phyloP scores from a whole-genome alignment of 2,797 vertebrate species.

The Chloroceryle amazona region DNA sequence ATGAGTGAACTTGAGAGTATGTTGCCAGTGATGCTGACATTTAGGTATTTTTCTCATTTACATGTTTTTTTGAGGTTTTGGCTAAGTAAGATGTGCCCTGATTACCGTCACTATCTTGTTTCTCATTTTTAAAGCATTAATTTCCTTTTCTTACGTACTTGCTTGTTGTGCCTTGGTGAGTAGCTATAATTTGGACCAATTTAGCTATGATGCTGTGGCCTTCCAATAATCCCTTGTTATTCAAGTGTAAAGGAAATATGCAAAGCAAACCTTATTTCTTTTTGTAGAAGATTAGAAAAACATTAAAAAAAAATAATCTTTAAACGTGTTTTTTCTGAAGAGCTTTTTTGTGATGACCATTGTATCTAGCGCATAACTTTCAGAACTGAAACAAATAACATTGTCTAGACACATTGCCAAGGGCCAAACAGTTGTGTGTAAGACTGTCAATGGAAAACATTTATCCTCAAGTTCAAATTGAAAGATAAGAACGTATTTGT shows the following conservation, averaged over 20 bases:
- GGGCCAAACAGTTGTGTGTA: constrained; percentile 54
- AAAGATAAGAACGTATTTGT: constrained; percentile 65
- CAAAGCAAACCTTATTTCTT: neutral
- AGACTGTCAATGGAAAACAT: constrained; percentile 45
- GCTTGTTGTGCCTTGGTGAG: neutral
- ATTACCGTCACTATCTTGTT: neutral
- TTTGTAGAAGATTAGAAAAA: neutral
- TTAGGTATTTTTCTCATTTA: neutral
- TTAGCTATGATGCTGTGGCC: neutral
- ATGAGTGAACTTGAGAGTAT: neutral
- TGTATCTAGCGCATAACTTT: neutral
- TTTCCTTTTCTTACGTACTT: neutral
- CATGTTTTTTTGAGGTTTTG: neutral
- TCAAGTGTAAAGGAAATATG: neutral
- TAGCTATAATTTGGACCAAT: neutral
- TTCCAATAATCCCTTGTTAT: neutral
- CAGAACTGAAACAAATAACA: constrained; percentile 30
- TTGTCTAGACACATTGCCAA: constrained; percentile 69
- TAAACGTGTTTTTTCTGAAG: neutral
- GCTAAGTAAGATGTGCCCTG: neutral
- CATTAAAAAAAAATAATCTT: neutral
- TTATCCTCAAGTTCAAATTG: constrained; percentile 35
- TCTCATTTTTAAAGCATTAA: neutral
- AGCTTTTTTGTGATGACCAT: neutral
- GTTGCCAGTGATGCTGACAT: neutral